phyloP scores from a whole-genome alignment of 92 coral and sea anemone genomes.

The Phenganax stokvisi region DNA sequence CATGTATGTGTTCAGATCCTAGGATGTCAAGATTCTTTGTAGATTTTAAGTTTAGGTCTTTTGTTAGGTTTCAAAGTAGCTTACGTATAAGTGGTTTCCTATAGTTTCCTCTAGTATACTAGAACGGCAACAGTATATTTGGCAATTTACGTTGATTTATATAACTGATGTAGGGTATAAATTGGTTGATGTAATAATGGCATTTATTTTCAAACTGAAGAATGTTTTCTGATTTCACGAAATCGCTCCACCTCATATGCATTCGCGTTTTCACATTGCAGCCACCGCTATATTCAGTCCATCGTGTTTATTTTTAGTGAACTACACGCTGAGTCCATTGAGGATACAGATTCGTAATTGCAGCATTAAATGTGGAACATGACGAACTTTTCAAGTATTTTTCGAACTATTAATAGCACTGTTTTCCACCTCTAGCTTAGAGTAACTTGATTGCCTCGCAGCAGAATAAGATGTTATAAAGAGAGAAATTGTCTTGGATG shows the following conservation, averaged over 20 bases:
- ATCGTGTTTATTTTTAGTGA: constrained; percentile 31
- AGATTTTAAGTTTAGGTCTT: no score
- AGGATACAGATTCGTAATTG: neutral
- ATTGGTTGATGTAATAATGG: neutral
- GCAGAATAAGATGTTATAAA: constrained; percentile 7
- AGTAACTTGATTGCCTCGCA: neutral
- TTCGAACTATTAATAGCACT: neutral
- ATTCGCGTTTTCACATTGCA: neutral
- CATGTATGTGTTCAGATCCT: no score
- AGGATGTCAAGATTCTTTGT: no score
- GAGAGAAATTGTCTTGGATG: constrained; percentile 5
- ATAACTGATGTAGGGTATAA: neutral
- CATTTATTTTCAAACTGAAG: neutral
- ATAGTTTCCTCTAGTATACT: no score
- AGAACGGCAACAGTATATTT: no score
- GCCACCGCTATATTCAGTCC: neutral
- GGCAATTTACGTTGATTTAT: no score
- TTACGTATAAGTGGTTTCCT: no score
- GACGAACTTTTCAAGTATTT: neutral
- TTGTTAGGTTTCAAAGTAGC: no score
- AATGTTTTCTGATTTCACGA: constrained; percentile 8
- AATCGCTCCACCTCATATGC: constrained; percentile 14
- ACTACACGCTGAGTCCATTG: neutral
- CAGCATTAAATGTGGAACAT: constrained; percentile 4
- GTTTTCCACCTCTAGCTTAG: neutral